A percentile compares a stretch with the other conserved stretches of the same genome.
Conservation (phyloP, 2,797 vertebrate species). For the Emydoidea blandingii region DNA sequence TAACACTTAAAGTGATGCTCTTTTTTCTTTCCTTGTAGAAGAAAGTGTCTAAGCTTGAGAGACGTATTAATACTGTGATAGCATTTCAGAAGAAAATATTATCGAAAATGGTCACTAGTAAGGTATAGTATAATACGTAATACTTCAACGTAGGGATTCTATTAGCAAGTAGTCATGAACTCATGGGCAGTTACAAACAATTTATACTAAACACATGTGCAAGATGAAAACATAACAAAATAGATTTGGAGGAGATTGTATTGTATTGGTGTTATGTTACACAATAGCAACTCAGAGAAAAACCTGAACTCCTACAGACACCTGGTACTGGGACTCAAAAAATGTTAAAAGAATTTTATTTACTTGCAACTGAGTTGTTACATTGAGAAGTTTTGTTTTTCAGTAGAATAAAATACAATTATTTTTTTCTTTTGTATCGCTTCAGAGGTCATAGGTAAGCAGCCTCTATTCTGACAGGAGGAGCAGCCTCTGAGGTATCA, state of each 20-base stretch:
- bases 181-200: neutral
- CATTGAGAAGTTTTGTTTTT: neutral
- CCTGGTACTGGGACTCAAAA: neutral
- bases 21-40: conserved; percentile 61
- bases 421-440: neutral
- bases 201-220: neutral
- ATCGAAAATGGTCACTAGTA: neutral
- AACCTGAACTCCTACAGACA: neutral
- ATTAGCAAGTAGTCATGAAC: neutral
- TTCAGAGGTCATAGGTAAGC: neutral
- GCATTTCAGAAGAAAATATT: neutral
- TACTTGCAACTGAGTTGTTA: neutral
- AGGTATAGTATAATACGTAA: conserved; percentile 40
- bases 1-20: neutral
- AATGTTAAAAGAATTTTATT: neutral
- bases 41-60: conserved; percentile 62
- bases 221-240: neutral
- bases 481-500: neutral
- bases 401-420: neutral
- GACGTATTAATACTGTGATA: conserved; percentile 2
- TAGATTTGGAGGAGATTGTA: neutral
- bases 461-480: neutral
- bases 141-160: neutral
- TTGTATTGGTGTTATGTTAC: neutral
- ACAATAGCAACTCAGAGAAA: neutral